These are phyloP conservation scores for Cryptophagus acutangulus DNA, from an alignment of 2,888 invertebrate species.

Conservation along the genomic window DNA sequence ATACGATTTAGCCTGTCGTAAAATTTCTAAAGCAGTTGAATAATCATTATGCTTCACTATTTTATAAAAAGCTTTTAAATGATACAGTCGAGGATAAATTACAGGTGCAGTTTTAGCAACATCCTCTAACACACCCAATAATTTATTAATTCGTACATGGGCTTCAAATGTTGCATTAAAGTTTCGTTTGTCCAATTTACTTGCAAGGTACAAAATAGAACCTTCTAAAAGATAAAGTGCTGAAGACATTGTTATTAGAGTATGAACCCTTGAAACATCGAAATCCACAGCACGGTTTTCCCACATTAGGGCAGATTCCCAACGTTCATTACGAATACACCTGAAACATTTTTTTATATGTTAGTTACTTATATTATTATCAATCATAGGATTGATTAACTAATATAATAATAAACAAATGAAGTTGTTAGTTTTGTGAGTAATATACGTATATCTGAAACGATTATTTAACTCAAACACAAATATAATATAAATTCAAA, in stretches of 20 bases:
- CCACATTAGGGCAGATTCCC: constrained; percentile 57
- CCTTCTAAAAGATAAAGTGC: constrained; percentile 55
- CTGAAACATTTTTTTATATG: too few species aligned
- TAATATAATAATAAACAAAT: too few species aligned
- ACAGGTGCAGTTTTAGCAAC: constrained; percentile 34
- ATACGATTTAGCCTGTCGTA: constrained; percentile 46
- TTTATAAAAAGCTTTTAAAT: constrained; percentile 53
- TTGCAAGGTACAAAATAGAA: constrained; percentile 52
- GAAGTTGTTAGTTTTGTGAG: too few species aligned
- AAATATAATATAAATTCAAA: constrained; percentile 6
- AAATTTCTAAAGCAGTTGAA: constrained; percentile 40
- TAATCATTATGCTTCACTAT: constrained; percentile 47
- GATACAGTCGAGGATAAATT: constrained; percentile 47
- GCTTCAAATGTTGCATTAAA: constrained; percentile 30
- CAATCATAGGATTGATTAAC: too few species aligned
- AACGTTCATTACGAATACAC: constrained; percentile 52
- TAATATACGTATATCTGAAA: too few species aligned
- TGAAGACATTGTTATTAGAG: constrained; percentile 42
- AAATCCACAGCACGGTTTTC: constrained; percentile 47
- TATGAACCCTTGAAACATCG: constrained; percentile 23
- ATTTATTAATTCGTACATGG: constrained; percentile 32
- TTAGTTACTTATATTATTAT: too few species aligned
- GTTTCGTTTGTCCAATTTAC: constrained; percentile 38
- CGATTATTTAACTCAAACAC: too few species aligned
- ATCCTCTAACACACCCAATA: constrained; percentile 36